Percentiles rank a stretch among this genome's conserved stretches.
These are phyloP conservation scores for Aythya baeri DNA, from an alignment of 2,113 vertebrate genomes.

Conservation along the genomic window DNA sequence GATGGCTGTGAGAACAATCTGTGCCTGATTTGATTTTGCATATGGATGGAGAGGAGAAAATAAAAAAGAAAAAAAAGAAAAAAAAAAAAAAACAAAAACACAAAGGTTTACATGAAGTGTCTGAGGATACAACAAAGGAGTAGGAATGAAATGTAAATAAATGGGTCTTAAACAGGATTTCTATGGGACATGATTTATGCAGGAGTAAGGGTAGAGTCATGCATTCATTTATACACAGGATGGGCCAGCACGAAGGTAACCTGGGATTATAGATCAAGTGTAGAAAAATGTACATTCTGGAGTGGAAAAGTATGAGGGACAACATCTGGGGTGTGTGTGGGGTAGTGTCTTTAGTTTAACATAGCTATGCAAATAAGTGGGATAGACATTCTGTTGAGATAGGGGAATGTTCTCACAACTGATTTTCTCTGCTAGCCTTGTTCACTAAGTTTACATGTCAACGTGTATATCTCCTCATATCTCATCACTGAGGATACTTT, in stretches of 20 bases:
- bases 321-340: not conserved
- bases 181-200: not conserved
- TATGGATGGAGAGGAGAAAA: not conserved
- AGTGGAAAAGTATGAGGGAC: not conserved
- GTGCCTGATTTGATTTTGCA: slow-evolving; percentile 1
- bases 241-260: not conserved
- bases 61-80: not conserved
- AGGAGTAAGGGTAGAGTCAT: not conserved
- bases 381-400: not conserved
- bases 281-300: not conserved
- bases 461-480: not conserved
- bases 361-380: not conserved
- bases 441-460: not conserved
- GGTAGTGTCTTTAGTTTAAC: not conserved
- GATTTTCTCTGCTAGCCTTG: not conserved
- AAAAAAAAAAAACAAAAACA: not conserved
- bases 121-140: not conserved
- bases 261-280: not conserved
- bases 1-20: not conserved
- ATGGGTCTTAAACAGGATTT: not conserved
- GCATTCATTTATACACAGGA: not conserved
- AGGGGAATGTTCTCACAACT: not conserved
- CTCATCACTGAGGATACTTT: not conserved
- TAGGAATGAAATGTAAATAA: not conserved
- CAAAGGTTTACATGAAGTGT: not conserved